These are phyloP conservation scores for Xestoiulus laeticollis DNA, from an alignment of 2,888 invertebrate genomes.

Conservation along the genomic window DNA sequence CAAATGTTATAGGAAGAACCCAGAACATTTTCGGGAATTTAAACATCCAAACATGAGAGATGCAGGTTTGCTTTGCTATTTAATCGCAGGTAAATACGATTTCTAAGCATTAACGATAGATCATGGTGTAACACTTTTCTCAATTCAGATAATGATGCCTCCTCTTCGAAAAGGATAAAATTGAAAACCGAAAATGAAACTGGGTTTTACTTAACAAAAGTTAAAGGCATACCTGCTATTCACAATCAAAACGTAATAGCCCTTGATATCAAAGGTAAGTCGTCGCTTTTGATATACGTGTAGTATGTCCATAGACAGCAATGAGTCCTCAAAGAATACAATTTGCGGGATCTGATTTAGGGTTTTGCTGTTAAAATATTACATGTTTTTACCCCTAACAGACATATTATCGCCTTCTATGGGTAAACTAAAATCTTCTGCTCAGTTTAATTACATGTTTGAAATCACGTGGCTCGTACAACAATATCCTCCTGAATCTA, in stretches of 20 bases:
- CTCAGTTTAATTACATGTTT: slow-evolving; percentile 89
- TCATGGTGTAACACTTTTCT: background rate
- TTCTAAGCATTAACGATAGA: background rate
- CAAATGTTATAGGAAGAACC: slow-evolving; percentile 84
- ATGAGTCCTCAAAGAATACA: background rate
- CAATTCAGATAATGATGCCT: background rate
- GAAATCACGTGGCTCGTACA: slow-evolving; percentile 88
- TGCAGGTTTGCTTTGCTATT: background rate
- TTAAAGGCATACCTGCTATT: slow-evolving; percentile 49
- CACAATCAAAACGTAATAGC: slow-evolving; percentile 50
- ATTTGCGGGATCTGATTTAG: background rate
- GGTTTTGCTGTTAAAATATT: no score
- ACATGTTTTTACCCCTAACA: slow-evolving; percentile 57
- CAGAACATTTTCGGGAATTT: slow-evolving; percentile 75
- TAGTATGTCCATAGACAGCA: background rate
- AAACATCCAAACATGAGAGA: slow-evolving; percentile 69
- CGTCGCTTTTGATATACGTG: no score
- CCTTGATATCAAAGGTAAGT: slow-evolving; percentile 46
- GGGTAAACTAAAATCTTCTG: slow-evolving; percentile 64
- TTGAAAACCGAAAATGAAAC: background rate
- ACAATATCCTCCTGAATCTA: slow-evolving; percentile 79
- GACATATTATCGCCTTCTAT: slow-evolving; percentile 63
- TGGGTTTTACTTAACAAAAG: slow-evolving; percentile 54
- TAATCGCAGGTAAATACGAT: background rate
- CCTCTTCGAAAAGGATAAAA: slow-evolving; percentile 10